A percentile compares a stretch with the other conserved stretches of the same genome.
These are phyloP conservation scores for Xyrichtys novacula DNA, from an alignment of 2,797 vertebrate species.

Conservation along the genomic window DNA sequence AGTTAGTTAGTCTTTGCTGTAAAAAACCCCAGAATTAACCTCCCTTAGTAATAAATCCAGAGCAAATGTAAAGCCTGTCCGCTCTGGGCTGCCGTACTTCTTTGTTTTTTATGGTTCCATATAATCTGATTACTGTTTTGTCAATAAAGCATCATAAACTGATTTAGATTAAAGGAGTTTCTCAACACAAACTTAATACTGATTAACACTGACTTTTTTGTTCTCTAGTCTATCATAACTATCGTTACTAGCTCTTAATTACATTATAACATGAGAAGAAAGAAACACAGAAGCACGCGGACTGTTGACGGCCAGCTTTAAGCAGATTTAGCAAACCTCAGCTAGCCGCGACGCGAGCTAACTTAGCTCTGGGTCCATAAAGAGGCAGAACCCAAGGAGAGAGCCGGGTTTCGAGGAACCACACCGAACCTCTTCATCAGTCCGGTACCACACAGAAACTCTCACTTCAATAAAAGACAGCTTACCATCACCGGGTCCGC, in stretches of 20 bases:
- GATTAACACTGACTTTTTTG: too few species aligned
- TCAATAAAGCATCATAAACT: too few species aligned
- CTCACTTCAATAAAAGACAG: fast-evolving
- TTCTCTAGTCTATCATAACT: not conserved
- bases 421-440: too few species aligned
- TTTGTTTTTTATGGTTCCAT: too few species aligned
- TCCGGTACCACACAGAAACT: too few species aligned
- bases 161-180: not conserved
- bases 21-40: too few species aligned
- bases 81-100: too few species aligned
- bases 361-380: not conserved
- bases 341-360: constrained; percentile 37
- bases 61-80: too few species aligned
- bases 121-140: too few species aligned
- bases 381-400: not conserved
- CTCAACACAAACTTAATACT: not conserved
- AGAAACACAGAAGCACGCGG: not conserved
- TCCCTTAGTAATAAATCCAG: too few species aligned
- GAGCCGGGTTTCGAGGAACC: fast-evolving
- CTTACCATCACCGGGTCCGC: constrained; percentile 18
- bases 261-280: not conserved
- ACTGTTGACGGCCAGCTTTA: constrained; percentile 14
- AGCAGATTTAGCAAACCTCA: constrained; percentile 41
- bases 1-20: too few species aligned
- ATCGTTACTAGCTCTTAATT: not conserved